Conservation (phyloP, 23 tunicate species). For the Botrylloides violaceus region DNA sequence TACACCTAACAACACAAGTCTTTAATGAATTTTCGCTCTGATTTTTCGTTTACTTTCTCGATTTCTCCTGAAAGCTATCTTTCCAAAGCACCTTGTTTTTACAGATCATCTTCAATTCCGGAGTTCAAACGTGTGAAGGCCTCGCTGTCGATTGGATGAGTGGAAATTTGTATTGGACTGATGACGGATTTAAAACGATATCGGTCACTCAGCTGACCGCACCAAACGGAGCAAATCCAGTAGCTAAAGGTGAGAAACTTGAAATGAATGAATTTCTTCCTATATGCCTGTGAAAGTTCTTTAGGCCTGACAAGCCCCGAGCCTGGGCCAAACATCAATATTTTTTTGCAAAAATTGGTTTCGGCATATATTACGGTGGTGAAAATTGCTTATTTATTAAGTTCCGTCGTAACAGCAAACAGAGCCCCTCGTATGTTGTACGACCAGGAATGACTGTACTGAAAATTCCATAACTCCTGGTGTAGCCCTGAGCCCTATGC, state of each 20-base stretch:
- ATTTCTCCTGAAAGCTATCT: not conserved
- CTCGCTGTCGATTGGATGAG: conserved; percentile 55
- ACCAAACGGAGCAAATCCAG: not conserved
- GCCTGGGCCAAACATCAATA: too few relatives aligned
- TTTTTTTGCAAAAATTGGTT: too few relatives aligned
- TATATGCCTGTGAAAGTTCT: not conserved
- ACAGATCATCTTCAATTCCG: conserved; percentile 10
- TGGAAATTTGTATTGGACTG: conserved; percentile 51
- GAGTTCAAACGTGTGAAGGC: conserved; percentile 28
- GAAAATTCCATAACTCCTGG: too few relatives aligned
- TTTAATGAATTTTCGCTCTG: not conserved
- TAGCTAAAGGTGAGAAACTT: not conserved
- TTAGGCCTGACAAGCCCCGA: not conserved
- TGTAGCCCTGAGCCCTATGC: too few relatives aligned
- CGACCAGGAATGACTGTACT: too few relatives aligned
- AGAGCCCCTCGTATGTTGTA: too few relatives aligned
- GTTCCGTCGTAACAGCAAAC: too few relatives aligned
- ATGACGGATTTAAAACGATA: conserved; percentile 27
- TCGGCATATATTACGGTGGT: too few relatives aligned
- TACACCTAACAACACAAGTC: not conserved
- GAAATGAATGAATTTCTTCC: conserved; percentile 8
- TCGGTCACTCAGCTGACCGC: conserved; percentile 7
- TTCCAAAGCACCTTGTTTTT: not conserved
- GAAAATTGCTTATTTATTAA: too few relatives aligned
- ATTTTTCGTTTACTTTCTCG: not conserved